Percentiles rank a stretch among this genome's conserved stretches.
These are phyloP conservation scores for Aquatica leii DNA, from an alignment of 2,888 invertebrate genomes.

Conservation along the genomic window DNA sequence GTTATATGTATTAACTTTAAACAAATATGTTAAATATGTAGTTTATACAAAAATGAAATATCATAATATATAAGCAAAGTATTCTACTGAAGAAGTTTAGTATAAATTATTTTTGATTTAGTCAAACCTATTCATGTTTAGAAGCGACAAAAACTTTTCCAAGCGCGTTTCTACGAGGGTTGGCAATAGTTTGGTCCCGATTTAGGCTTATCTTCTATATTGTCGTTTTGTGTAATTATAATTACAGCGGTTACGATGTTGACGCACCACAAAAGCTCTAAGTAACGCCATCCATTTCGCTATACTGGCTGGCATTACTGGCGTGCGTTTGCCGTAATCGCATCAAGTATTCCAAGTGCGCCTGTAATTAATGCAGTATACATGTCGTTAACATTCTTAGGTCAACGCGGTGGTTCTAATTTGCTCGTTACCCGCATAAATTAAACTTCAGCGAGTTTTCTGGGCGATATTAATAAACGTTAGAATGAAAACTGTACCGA, in stretches of 20 bases:
- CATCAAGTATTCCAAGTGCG: slow-evolving; percentile 57
- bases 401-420: slow-evolving; percentile 45
- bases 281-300: slow-evolving; percentile 51
- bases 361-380: slow-evolving; percentile 58
- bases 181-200: slow-evolving; percentile 9
- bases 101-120: too few relatives aligned
- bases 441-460: slow-evolving; percentile 34
- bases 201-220: slow-evolving; percentile 11
- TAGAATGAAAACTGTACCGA: slow-evolving; percentile 29
- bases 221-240: slow-evolving; percentile 39
- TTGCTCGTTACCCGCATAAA: slow-evolving; percentile 44
- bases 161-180: too few relatives aligned
- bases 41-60: too few relatives aligned
- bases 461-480: slow-evolving; percentile 35
- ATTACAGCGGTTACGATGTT: slow-evolving; percentile 45
- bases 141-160: too few relatives aligned
- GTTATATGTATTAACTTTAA: too few relatives aligned
- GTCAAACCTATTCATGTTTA: too few relatives aligned
- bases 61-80: too few relatives aligned
- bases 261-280: slow-evolving; percentile 46
- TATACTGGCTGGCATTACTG: slow-evolving; percentile 49
- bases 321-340: slow-evolving; percentile 54
- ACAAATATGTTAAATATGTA: too few relatives aligned
- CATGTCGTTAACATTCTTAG: slow-evolving; percentile 58
- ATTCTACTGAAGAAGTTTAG: too few relatives aligned